Evolutionary conservation across 2,888 invertebrate genomes (phyloP), one percentile per base, ranked within the genome.

Genomic region (Endotricha flammealis): DNA sequence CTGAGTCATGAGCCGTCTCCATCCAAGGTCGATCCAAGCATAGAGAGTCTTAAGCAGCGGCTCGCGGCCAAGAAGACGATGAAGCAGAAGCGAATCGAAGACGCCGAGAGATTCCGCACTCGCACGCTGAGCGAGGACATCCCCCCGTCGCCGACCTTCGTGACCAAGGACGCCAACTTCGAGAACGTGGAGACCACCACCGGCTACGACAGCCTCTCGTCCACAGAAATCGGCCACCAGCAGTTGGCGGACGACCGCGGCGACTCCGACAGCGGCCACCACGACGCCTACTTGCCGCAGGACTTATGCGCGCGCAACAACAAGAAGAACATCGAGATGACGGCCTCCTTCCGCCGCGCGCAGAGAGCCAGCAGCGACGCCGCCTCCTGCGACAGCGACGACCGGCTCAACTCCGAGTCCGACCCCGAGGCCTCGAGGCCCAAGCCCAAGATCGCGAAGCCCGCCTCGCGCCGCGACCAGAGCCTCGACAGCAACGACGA

Each of bases 201-300:
- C 0, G 86, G 86, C 1, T 86, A 86, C 52, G 85, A 85, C 46
- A 86, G 86, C 39, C 48, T 86, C 0, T 83, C 83, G 0, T 77
- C 79, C 0, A 86, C 80, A 39, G 88, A 90, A 35, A 48, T 65
- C 1, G 76, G 66, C 32, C 81, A 82, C 44, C 79, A 79, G 39
- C 73, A 72, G 41, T 56, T 81, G 20, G 50, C 48, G 3, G 76
- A 79, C 41, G 75, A 79, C 7, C 48, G 65, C 14, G 77, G 75
- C 22, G 74, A 71, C 29, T 62, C 50, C 0, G 83, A 93, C 44
- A 93, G 92, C 59, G 92, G 92, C 1, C 92, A 92, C 34, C 91
- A 92, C 53, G 93, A 92, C 41, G 92, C 92, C 36, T 92, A 92
- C 50, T 91, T 91, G n/a, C n/a, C n/a, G n/a, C n/a, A n/a, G n/a